Base-by-base conservation (phyloP, 2,797 vertebrate genomes). In the Hafferia zeledoni region DNA sequence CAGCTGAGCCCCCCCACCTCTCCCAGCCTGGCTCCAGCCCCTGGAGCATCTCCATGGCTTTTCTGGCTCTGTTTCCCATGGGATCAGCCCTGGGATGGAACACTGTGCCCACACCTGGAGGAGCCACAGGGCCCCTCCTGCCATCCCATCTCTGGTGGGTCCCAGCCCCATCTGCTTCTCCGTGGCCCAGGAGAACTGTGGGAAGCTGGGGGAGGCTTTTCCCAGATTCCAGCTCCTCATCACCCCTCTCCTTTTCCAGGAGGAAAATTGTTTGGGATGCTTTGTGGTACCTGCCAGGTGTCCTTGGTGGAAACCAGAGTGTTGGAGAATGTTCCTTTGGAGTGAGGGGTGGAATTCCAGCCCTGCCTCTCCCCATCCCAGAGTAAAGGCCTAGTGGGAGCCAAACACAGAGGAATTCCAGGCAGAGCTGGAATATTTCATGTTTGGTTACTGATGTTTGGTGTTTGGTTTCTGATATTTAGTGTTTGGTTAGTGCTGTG, bases 21-120 rank as follows among this genome's bases (percentile, higher is more conserved):
- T 72, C 4, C 31, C 50, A 70, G 37, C 5, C 11, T 5, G 20
- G 27, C 44, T 39, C 35, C 35, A 49, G 65, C 46, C 25, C 46
- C 10, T 25, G 22, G 35, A 55, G 30, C 52, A 10, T 5, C 17
- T 12, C 24, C 24, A 3, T 59, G 24, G 19, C 15, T 31, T 14
- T 46, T n/a, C 27, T 3, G 30, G 22, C 23, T 39, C 22, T 9
- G 3, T 47, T 49, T 19, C 1, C 1, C 1, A 4, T 28, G 52
- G 69, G 31, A 59, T 59, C 57, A 27, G 16, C 56, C 25, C n/a
- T 35, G 56, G 33, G 23, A 14, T 25, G n/a, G 23, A 11, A 3
- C 22, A 3, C n/a, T 56, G 55, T 56, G n/a, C 55, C n/a, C 55
- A 56, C 22, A 10, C 13, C 53, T 20, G 53, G 53, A 50, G 27